A percentile compares a stretch with the other conserved stretches of the same genome.
Evolutionary conservation across 2,113 vertebrate species (phyloP).

Genomic region (Pan troglodytes): NHGRI_mPanTro3-v2.1_pri NC_072408.2:22529001-22529500

Average conservation of each 20-base stretch:
- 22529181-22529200: not conserved
- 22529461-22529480: conserved; percentile 8
- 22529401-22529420: not conserved
- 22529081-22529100: not conserved
- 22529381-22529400: conserved; percentile 44
- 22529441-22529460: conserved; percentile 52
- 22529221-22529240: not conserved
- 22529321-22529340: conserved; percentile 32
- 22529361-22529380: conserved; percentile 28
- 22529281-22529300: not conserved
- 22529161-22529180: not conserved
- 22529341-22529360: not conserved
- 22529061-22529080: not conserved
- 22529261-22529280: conserved; percentile 17
- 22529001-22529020: not conserved
- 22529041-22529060: not conserved
- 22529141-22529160: not conserved
- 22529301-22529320: conserved; percentile 39
- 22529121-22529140: not conserved
- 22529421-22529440: conserved; percentile 58
- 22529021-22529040: not conserved
- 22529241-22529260: not conserved
- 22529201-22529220: not conserved
- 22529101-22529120: not conserved
- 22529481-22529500: not conserved